Base-by-base conservation (phyloP, 2,888 invertebrate genomes). In the Pandemis cinnamomeana region DNA sequence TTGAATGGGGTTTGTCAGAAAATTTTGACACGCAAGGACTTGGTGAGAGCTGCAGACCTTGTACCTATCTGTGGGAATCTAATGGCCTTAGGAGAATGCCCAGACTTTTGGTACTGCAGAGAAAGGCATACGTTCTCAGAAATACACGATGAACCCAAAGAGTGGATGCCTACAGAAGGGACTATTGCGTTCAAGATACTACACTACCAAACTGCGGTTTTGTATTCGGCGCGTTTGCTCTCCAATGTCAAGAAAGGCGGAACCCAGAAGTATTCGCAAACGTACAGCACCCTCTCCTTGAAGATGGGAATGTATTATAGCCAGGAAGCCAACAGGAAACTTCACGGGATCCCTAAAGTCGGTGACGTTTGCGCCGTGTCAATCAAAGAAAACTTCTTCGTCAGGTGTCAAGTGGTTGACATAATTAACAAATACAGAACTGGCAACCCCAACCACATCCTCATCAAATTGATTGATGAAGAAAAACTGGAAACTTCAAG, bases 61-160 rank as follows among this genome's bases (percentile, higher is more conserved):
- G 86, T 92, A 42, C 91, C 94, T 0, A 81, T 97, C 11, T 97
- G 97, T 82, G 89, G 94, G 20, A 94, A 90, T 72, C 80, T 97
- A 5, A 94, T 97, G 75, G 90, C 95, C 44, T 95, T 96, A 78
- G 97, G 97, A 6, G 89, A 91, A 71, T 97, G 97, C 83, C 90
- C 91, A 3, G 92, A 95, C 77, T 86, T 87, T 67, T 90, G 91
- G 81, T 88, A 91, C 61, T 97, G 97, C 80, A 78, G 85, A 20
- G 91, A 94, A 67, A 94, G 97, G 46, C 97, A 98, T 85, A 88
- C 89, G 0, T 79, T 95, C 6, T 86, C 97, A 11, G 89, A 95
- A 74, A 87, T 94, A 7, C 89, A 90, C 36, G 95, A 96, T 78
- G 92, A 94, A 71, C 91, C 95, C 5, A 89, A 90, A n/a, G 86